Percentiles rank a stretch among this genome's conserved stretches.
These are phyloP conservation scores for Napeogenes sylphis DNA, from an alignment of 2,888 invertebrate genomes.

Conservation along the genomic window DNA sequence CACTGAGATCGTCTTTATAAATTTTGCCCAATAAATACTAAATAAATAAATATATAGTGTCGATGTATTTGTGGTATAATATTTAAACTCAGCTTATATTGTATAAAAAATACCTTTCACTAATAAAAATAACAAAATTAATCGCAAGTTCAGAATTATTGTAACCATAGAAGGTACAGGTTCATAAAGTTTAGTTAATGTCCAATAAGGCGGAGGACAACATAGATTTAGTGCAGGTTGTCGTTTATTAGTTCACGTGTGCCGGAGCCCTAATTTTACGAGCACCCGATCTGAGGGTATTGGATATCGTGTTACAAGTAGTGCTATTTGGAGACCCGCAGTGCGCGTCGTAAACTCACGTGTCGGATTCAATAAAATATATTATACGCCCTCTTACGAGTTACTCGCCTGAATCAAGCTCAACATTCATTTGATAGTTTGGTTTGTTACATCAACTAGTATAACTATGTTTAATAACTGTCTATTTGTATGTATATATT, in stretches of 20 bases:
- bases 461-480: too few species aligned
- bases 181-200: conserved; percentile 64
- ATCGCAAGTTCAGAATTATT: too few species aligned
- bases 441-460: conserved; percentile 33
- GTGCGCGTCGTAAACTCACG: conserved; percentile 60
- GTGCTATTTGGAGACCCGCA: conserved; percentile 61
- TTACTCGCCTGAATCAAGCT: conserved; percentile 46
- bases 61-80: too few species aligned
- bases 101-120: too few species aligned
- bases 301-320: conserved; percentile 70
- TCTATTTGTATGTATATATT: too few species aligned
- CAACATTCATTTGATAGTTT: conserved; percentile 62
- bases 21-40: too few species aligned
- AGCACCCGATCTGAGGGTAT: conserved; percentile 58
- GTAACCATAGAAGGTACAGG: neutral
- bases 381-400: conserved; percentile 65
- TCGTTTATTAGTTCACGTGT: conserved; percentile 34
- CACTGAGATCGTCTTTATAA: too few species aligned
- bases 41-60: too few species aligned
- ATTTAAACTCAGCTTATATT: too few species aligned
- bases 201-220: conserved; percentile 27
- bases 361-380: conserved; percentile 68
- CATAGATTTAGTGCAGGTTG: conserved; percentile 26
- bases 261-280: conserved; percentile 65
- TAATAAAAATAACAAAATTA: too few species aligned